These are phyloP conservation scores for Menidia menidia DNA, from an alignment of 2,797 vertebrate species.

Conservation along the genomic window DNA sequence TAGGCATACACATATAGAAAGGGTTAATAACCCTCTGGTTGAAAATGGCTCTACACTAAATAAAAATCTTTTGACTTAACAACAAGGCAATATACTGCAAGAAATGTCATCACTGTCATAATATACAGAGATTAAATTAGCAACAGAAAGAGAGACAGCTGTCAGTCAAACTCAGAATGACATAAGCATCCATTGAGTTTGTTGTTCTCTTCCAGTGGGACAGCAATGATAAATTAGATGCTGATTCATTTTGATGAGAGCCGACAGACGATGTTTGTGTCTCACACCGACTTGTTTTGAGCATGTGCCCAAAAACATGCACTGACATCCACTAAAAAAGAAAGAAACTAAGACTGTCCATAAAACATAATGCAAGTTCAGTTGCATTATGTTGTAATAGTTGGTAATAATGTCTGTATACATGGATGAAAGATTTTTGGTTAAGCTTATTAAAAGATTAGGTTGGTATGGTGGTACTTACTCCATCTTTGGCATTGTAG, in stretches of 20 bases:
- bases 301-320: constrained; percentile 32
- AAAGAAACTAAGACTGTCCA: constrained; percentile 2
- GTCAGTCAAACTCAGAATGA: constrained; percentile 67
- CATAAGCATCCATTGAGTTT: constrained; percentile 51
- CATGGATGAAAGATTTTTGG: not conserved
- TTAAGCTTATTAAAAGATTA: constrained; percentile 10
- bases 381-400: too few species aligned
- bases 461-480: constrained; percentile 73
- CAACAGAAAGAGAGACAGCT: constrained; percentile 11
- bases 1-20: not conserved
- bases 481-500: constrained; percentile 91
- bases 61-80: not conserved
- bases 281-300: constrained; percentile 19
- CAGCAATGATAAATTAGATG: constrained; percentile 49
- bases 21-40: not conserved
- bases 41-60: not conserved
- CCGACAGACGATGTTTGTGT: constrained; percentile 63
- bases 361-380: constrained; percentile 12
- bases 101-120: not conserved
- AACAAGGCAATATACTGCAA: not conserved
- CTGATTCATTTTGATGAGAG: constrained; percentile 63
- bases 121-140: not conserved
- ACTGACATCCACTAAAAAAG: constrained; percentile 55
- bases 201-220: constrained; percentile 50
- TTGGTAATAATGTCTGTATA: constrained; percentile 20